These are phyloP conservation scores for Megatriorchis doriae DNA, from an alignment of 2,113 vertebrate genomes.

Conservation along the genomic window DNA sequence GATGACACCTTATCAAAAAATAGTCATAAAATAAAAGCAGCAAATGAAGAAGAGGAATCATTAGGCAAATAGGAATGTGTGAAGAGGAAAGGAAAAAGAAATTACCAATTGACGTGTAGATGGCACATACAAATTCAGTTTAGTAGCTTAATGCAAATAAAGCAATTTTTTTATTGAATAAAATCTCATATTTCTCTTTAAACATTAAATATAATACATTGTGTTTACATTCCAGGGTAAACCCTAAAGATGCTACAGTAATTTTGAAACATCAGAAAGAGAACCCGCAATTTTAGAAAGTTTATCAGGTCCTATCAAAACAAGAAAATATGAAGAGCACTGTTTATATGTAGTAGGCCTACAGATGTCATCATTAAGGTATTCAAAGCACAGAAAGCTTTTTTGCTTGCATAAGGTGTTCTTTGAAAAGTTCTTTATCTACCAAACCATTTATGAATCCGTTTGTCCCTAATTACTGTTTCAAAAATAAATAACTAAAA, in stretches of 20 bases:
- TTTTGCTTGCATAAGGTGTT: neutral
- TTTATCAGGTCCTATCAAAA: neutral
- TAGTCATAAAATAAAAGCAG: neutral
- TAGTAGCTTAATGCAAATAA: neutral
- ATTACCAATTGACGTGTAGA: neutral
- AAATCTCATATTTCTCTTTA: neutral
- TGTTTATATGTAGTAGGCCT: neutral
- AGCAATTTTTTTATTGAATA: neutral
- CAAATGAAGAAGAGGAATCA: neutral
- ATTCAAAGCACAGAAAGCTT: neutral
- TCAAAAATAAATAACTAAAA: neutral
- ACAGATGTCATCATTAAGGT: neutral
- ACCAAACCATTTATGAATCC: neutral
- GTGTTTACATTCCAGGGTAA: neutral
- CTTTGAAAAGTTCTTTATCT: neutral
- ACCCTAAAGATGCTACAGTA: neutral
- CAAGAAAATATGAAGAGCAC: neutral
- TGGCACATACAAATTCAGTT: neutral
- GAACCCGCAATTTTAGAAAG: neutral
- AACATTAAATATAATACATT: neutral
- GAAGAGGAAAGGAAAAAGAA: neutral
- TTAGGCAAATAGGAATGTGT: neutral
- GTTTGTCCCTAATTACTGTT: neutral
- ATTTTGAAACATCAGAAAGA: neutral
- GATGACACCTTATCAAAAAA: neutral